Evolutionary conservation across 1,140 invertebrate species (phyloP).

Genomic region (Drosophila watanabei): DNA sequence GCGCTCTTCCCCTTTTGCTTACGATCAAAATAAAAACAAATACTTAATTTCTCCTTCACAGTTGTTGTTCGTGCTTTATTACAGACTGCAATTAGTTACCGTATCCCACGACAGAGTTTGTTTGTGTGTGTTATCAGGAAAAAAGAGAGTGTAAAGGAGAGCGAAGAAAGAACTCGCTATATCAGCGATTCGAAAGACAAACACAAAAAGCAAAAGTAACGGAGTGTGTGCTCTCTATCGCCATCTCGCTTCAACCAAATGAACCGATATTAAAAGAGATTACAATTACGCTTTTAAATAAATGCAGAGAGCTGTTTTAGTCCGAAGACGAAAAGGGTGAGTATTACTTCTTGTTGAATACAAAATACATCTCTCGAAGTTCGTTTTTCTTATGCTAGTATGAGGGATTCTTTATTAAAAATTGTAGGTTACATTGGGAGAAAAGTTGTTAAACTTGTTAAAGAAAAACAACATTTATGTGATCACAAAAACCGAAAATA

Average conservation of each 20-base stretch:
- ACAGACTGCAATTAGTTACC: slow-evolving; percentile 34
- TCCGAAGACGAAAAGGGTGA: slow-evolving; percentile 17
- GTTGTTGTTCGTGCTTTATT: slow-evolving; percentile 24
- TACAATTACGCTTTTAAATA: slow-evolving; percentile 14
- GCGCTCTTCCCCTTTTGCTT: background rate
- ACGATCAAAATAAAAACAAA: slow-evolving; percentile 10
- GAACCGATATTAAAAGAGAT: slow-evolving; percentile 33
- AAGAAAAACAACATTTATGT: too few relatives aligned
- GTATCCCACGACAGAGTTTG: background rate
- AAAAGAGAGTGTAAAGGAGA: slow-evolving; percentile 7
- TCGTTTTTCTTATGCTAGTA: background rate
- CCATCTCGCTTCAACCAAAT: slow-evolving; percentile 13
- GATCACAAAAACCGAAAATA: too few relatives aligned
- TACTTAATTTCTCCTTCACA: slow-evolving; percentile 18
- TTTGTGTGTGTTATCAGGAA: slow-evolving; percentile 24
- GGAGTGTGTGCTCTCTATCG: slow-evolving; percentile 2
- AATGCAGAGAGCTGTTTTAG: slow-evolving; percentile 26
- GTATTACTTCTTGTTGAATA: background rate
- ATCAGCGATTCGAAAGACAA: slow-evolving; percentile 28
- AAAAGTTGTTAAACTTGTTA: too few relatives aligned
- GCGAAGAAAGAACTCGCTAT: slow-evolving; percentile 6
- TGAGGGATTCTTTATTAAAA: background rate
- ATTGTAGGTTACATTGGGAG: background rate
- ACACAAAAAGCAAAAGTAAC: slow-evolving; percentile 16
- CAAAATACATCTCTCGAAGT: background rate